Evolutionary conservation across 2,888 invertebrate species (phyloP).

Genomic region (Lamellibrachia satsuma): DNA sequence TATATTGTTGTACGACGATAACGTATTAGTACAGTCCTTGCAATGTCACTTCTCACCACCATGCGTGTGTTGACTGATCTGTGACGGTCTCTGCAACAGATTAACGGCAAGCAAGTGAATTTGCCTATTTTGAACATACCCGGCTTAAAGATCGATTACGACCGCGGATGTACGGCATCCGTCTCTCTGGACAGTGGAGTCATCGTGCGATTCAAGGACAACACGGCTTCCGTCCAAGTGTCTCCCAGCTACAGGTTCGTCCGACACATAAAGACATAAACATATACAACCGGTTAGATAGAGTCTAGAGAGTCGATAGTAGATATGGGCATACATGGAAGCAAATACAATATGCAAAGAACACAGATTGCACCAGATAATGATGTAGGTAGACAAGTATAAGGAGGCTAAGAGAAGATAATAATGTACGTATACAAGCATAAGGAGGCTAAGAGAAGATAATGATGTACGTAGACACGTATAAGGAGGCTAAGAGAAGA

Average conservation of each 20-base stretch:
- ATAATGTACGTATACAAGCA: too few relatives aligned
- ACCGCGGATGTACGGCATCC: not conserved
- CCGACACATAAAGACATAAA: not conserved
- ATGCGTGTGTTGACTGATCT: not conserved
- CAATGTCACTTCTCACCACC: not conserved
- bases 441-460: too few relatives aligned
- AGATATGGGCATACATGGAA: not conserved
- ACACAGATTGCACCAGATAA: too few relatives aligned
- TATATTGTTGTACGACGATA: too few relatives aligned
- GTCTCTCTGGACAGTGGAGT: constrained; percentile 25
- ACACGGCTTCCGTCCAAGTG: constrained; percentile 17
- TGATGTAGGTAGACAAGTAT: too few relatives aligned
- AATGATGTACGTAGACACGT: too few relatives aligned
- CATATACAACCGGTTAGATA: not conserved
- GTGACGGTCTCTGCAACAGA: not conserved
- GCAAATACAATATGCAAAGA: too few relatives aligned
- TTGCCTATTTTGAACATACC: constrained; percentile 17
- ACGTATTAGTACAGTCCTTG: too few relatives aligned
- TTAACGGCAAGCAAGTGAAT: constrained; percentile 18
- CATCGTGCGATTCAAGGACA: constrained; percentile 18
- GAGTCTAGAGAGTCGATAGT: not conserved
- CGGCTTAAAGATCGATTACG: constrained; percentile 21
- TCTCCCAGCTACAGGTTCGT: not conserved
- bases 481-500: too few relatives aligned
- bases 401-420: too few relatives aligned